A percentile compares a stretch with the other conserved stretches of the same genome.
Conservation (phyloP, 2,113 vertebrate genomes). For the Neolamprologus brichardi region DNA sequence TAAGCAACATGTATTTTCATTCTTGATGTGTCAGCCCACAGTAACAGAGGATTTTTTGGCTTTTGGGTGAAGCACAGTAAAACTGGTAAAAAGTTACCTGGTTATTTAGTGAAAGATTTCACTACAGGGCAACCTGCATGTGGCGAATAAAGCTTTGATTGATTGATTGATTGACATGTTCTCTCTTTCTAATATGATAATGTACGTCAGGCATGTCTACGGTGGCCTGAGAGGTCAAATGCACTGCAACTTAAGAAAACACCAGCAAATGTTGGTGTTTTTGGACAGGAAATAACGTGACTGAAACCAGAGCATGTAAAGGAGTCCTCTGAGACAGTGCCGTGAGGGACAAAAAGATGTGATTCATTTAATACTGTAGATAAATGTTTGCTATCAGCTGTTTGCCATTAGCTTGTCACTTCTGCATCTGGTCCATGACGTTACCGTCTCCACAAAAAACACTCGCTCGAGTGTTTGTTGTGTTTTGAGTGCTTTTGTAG, state of each 20-base stretch:
- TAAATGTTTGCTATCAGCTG: neutral
- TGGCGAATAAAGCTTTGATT: too few species aligned
- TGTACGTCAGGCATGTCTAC: neutral
- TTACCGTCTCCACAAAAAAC: fast-evolving
- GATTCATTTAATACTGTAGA: neutral
- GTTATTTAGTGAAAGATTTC: neutral
- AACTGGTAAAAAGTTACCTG: neutral
- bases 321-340: neutral
- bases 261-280: neutral
- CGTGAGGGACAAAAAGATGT: neutral
- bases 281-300: neutral
- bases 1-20: neutral
- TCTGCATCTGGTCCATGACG: neutral
- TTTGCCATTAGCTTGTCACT: neutral
- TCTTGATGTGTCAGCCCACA: neutral
- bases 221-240: neutral
- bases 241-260: neutral
- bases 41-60: fast-evolving
- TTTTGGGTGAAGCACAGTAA: neutral
- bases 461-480: neutral
- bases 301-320: neutral
- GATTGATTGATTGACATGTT: neutral
- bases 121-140: too few species aligned
- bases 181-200: neutral
- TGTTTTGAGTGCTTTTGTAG: neutral